Percentiles rank a stretch among this genome's conserved stretches.
Evolutionary conservation across 2,113 vertebrate species (phyloP).

Genomic region (Coptodon bakossiorum): DNA sequence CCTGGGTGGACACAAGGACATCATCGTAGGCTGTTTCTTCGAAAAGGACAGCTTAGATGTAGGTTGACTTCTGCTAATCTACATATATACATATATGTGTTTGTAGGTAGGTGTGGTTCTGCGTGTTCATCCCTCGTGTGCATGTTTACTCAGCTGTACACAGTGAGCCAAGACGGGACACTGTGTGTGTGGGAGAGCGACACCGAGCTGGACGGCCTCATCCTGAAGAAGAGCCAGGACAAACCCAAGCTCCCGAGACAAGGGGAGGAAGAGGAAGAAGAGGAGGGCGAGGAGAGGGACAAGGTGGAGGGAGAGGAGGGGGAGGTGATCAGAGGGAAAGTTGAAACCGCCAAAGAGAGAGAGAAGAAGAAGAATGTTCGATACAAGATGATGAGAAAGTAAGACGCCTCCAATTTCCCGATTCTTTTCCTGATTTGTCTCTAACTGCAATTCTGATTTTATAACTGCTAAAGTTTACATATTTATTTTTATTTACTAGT

Average conservation of each 20-base stretch:
- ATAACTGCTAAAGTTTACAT: neutral
- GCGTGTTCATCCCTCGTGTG: too few relatives aligned
- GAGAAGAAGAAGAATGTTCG: slow-evolving; percentile 74
- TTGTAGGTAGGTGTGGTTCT: neutral
- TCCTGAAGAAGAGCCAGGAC: slow-evolving; percentile 60
- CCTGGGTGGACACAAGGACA: slow-evolving; percentile 89
- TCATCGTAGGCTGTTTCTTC: slow-evolving; percentile 91
- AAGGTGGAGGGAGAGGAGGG: slow-evolving; percentile 22
- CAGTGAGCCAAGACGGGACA: slow-evolving; percentile 86
- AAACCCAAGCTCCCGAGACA: slow-evolving; percentile 30
- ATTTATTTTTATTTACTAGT: neutral
- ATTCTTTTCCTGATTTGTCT: neutral
- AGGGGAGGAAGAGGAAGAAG: slow-evolving; percentile 44
- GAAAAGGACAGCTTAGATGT: slow-evolving; percentile 91
- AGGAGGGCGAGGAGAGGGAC: slow-evolving; percentile 26
- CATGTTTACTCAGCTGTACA: slow-evolving; percentile 78
- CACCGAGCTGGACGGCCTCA: slow-evolving; percentile 77
- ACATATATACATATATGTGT: neutral
- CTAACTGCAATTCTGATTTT: neutral
- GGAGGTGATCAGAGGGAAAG: slow-evolving; percentile 79
- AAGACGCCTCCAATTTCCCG: neutral
- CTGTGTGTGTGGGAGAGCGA: slow-evolving; percentile 94
- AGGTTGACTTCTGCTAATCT: slow-evolving; percentile 46
- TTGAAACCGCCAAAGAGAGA: slow-evolving; percentile 46
- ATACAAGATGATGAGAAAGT: slow-evolving; percentile 83